Base-by-base conservation (phyloP, 2,888 invertebrate species). In the Hybos culiciformis region DNA sequence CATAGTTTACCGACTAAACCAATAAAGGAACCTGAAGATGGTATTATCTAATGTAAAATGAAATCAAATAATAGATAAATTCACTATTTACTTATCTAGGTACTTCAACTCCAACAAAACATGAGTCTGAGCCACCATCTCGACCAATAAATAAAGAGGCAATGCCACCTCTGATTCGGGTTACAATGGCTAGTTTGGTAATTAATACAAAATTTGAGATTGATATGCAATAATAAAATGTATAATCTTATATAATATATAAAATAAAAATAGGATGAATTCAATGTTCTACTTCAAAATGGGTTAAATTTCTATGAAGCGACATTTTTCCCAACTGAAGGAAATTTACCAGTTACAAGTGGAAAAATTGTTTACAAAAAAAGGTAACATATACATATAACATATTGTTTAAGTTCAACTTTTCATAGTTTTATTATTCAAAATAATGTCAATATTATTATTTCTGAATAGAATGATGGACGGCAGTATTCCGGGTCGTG, bases 261-360 rank as follows among this genome's bases (percentile, higher is more conserved):
- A n/a, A n/a, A n/a, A n/a, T n/a, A n/a, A n/a, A 81, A 75, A 44
- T 71, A 82, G 49, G 83, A 83, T 52, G 83, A 84, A 57, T 81
- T 78, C 53, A 82, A 83, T 62, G 77, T 77, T 54, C 69, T 87
- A 43, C 70, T 87, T 44, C 85, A 86, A 64, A 83, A 84, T 56
- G 87, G 87, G 1, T 70, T 87, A 45, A 85, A 87, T 67, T 87
- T 87, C 69, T 87, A 85, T 60, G 86, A 85, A 17, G 86, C 87
- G 36, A 87, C 87, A 19, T 86, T 80, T 70, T 87, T 87, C 67
- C 86, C 86, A 39, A 84, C 85, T 4, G 86, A 86, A 61, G 73
- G 83, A 49, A 80, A 78, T 32, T 73, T 75, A 49, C 75, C 80
- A 23, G 72, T 77, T 45, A 74, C 77, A 52, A 73, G 75, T 38